Conservation (phyloP, 1,140 invertebrate genomes). For the Pseudachorutes palmiensis region DNA sequence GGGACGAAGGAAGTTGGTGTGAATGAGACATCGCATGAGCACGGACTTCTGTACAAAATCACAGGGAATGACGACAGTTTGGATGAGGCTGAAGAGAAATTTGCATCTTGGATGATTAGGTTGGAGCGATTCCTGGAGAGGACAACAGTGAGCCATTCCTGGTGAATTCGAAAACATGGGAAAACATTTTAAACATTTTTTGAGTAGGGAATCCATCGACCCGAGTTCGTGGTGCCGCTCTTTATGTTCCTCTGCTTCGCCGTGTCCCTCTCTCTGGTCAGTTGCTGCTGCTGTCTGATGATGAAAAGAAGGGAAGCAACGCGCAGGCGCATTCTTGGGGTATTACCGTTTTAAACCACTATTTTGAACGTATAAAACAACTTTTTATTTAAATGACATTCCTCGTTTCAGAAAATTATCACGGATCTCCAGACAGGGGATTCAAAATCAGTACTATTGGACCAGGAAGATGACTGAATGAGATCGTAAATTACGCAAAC, state of each 20-base stretch:
- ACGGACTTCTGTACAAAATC: not conserved
- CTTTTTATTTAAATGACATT: no score
- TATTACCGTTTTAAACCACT: no score
- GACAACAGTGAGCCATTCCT: not conserved
- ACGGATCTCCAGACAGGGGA: constrained; percentile 35
- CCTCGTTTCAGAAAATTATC: constrained; percentile 34
- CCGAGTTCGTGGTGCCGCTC: constrained; percentile 29
- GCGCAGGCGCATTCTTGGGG: constrained; percentile 31
- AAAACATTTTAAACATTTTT: constrained; percentile 7
- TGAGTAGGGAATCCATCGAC: constrained; percentile 23
- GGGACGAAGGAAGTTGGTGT: not conserved
- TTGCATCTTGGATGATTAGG: not conserved
- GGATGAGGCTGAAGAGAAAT: constrained; percentile 7
- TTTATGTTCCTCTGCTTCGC: constrained; percentile 32
- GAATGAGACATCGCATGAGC: not conserved
- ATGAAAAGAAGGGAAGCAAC: constrained; percentile 25
- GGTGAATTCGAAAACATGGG: no score
- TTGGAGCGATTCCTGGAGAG: not conserved
- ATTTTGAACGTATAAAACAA: no score
- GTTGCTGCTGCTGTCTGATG: constrained; percentile 31
- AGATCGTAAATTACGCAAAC: no score
- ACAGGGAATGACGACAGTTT: not conserved
- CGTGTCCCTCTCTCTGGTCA: constrained; percentile 18
- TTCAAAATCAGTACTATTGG: constrained; percentile 26
- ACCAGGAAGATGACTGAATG: constrained; percentile 31